A percentile compares a stretch with the other conserved stretches of the same genome.
Evolutionary conservation across 1,140 invertebrate species (phyloP).

Genomic region (Drosophila funebris): DNA sequence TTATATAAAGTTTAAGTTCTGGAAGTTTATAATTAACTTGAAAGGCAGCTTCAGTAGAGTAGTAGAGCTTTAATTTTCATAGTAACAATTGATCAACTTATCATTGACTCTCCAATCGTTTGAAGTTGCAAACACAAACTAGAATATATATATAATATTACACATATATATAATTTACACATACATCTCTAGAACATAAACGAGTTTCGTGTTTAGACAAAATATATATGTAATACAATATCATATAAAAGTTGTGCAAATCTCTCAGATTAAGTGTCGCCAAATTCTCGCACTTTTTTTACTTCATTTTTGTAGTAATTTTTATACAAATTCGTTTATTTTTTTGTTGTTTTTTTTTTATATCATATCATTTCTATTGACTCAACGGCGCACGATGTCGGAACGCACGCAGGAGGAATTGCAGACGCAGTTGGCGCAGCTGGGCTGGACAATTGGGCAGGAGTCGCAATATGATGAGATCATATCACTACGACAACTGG

Average conservation of each 20-base stretch:
- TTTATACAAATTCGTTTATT: background rate
- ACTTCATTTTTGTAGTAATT: background rate
- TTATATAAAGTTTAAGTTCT: too few relatives aligned
- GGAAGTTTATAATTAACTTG: too few relatives aligned
- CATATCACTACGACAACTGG: slow-evolving; percentile 20
- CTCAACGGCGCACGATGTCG: slow-evolving; percentile 4
- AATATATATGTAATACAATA: background rate
- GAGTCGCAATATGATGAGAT: slow-evolving; percentile 2
- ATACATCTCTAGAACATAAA: background rate
- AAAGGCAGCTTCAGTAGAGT: too few relatives aligned
- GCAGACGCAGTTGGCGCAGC: slow-evolving; percentile 9
- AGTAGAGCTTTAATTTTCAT: too few relatives aligned
- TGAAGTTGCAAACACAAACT: background rate
- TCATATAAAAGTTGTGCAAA: background rate
- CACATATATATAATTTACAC: too few relatives aligned
- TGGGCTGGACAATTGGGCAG: slow-evolving; percentile 34
- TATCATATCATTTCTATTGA: too few relatives aligned
- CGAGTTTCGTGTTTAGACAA: background rate
- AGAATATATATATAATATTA: too few relatives aligned
- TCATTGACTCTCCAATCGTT: too few relatives aligned
- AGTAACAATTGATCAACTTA: too few relatives aligned
- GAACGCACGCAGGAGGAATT: slow-evolving; percentile 21
- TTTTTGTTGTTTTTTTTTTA: too few relatives aligned
- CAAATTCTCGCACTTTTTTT: background rate
- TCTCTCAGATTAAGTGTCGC: background rate